phyloP scores from a whole-genome alignment of 2,113 vertebrate species.

The Nesospiza acunhae region DNA sequence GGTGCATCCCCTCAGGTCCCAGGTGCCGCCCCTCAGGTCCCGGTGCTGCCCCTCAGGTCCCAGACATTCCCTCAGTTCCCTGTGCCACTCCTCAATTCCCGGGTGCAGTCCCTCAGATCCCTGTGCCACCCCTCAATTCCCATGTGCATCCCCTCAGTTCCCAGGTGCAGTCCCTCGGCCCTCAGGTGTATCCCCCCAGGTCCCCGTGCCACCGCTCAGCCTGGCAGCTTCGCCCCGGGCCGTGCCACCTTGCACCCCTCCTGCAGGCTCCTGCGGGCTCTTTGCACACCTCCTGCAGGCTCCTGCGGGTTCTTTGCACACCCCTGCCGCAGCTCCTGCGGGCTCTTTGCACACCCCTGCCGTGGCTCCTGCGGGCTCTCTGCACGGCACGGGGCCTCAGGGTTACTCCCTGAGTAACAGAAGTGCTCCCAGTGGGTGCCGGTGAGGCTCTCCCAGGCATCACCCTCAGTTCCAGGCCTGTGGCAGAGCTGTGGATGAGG shows the following conservation, averaged over 20 bases:
- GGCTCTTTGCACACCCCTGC: accelerated
- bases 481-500: not conserved
- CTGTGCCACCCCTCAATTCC: too few relatives aligned
- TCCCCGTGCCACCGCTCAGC: too few relatives aligned
- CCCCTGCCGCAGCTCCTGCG: too few relatives aligned
- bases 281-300: not conserved
- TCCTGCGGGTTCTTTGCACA: too few relatives aligned
- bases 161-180: not conserved
- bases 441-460: not conserved
- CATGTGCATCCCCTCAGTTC: too few relatives aligned
- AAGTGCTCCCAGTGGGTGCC: accelerated
- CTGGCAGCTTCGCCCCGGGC: not conserved
- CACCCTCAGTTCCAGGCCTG: not conserved
- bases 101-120: too few relatives aligned
- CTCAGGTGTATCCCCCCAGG: not conserved
- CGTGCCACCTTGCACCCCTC: accelerated
- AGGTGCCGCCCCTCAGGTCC: too few relatives aligned
- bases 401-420: not conserved
- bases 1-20: not conserved
- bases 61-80: too few relatives aligned
- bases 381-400: accelerated
- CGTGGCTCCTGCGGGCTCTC: too few relatives aligned
- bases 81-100: too few relatives aligned
- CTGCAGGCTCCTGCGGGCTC: too few relatives aligned
- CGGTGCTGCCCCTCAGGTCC: too few relatives aligned